Base-by-base conservation (phyloP, 2,113 vertebrate species). In the Corynorhinus townsendii region DNA sequence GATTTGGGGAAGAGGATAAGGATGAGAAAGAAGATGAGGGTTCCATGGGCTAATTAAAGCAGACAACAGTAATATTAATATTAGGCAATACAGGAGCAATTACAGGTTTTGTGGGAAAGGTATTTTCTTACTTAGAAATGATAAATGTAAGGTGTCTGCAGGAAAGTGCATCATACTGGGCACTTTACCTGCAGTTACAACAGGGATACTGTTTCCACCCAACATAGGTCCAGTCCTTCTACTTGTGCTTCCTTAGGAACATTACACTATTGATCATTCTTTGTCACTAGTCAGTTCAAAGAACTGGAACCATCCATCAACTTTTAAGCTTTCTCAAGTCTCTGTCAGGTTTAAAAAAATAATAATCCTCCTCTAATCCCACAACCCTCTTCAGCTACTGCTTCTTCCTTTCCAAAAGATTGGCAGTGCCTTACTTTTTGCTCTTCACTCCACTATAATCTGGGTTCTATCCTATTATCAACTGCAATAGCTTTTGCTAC, bases 121-220 rank as follows among this genome's bases (percentile, higher is more conserved):
- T 64, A 82, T 11, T 87, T 85, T 95, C 56, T 85, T 76, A 81
- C 80, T 86, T 86, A 45, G 19, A 86, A 92, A 87, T 68, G 16
- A 45, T 79, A 62, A 71, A 47, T 52, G 2, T 56, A 85, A 43
- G 4, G 69, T 88, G 20, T 88, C 69, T 92, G 8, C 35, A 68
- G n/a, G 43, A 83, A 92, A 66, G 28, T 64, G 5, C 52, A 43
- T 90, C 75, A 35, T 52, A 56, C 1, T 86, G 11, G 66, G 6
- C 22, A 89, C 5, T 11, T 83, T 54, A 10, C 33, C 71, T 86
- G 91, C 69, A 71, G n/a, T 84, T 92, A 89, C 4, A 52, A 40
- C 10, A 69, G 4, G 17, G 7, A 90, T 49, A 2, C 16, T 72
- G 11, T 88, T 66, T 75, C 14, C 16, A 56, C 7, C 16, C 16